These are phyloP conservation scores for Brachionus angularis DNA, from an alignment of 1,140 invertebrate genomes.

Conservation along the genomic window DNA sequence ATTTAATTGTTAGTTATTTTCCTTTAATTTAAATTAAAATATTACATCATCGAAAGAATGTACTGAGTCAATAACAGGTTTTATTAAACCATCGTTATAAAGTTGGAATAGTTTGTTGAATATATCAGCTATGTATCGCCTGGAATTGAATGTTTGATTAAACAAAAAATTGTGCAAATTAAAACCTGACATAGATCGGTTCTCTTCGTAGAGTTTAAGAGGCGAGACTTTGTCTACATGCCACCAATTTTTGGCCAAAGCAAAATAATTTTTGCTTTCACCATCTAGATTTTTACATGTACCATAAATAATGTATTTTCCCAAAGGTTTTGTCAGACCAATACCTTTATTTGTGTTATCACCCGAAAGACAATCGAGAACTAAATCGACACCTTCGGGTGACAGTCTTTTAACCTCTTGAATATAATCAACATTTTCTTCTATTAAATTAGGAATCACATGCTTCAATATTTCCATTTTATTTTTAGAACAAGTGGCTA, in stretches of 20 bases:
- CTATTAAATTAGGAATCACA: conserved; percentile 69
- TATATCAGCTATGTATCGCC: background rate
- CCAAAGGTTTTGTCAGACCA: conserved; percentile 77
- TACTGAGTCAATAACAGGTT: conserved; percentile 74
- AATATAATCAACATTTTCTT: conserved; percentile 70
- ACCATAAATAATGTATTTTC: conserved; percentile 80
- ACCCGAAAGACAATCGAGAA: conserved; percentile 79
- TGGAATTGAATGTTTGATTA: conserved; percentile 68
- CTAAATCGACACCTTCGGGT: conserved; percentile 76
- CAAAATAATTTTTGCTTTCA: conserved; percentile 81
- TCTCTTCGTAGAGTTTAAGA: conserved; percentile 80
- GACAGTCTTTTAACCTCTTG: conserved; percentile 73
- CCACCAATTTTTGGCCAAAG: conserved; percentile 76
- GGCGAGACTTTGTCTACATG: conserved; percentile 82
- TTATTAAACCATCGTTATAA: conserved; percentile 65
- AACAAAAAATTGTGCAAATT: conserved; percentile 77
- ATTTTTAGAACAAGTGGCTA: background rate
- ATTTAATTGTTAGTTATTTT: too few species aligned
- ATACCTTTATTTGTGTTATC: conserved; percentile 78
- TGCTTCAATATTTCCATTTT: background rate
- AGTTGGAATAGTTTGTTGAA: background rate
- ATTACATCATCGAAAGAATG: conserved; percentile 78
- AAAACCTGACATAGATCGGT: conserved; percentile 74
- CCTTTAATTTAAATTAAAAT: background rate
- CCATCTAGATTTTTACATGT: conserved; percentile 77